Conservation (phyloP, 2,888 invertebrate species). For the Amiota mariae region DNA sequence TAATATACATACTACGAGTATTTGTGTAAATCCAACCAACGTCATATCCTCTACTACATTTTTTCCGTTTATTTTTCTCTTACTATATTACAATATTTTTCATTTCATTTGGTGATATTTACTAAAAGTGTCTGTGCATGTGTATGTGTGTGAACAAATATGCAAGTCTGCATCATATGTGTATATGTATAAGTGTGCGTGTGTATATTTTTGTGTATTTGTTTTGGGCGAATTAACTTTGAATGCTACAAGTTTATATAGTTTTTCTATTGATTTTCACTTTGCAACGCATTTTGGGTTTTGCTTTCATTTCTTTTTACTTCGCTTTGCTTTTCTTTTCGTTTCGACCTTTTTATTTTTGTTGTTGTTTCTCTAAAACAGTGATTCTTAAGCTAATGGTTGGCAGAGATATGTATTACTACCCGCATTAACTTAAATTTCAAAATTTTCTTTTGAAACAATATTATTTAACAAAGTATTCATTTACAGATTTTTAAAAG, state of each 20-base stretch:
- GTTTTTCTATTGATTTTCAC: slow-evolving; percentile 8
- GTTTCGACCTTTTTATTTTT: background rate
- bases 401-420: no score
- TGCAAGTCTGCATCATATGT: background rate
- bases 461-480: no score
- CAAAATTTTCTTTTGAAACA: no score
- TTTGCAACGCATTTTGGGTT: background rate
- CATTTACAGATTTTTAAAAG: no score
- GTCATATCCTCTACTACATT: background rate
- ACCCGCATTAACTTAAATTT: no score
- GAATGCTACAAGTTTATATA: slow-evolving; percentile 12
- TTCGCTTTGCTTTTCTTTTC: background rate
- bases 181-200: background rate
- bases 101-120: background rate
- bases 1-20: no score
- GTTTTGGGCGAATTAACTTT: slow-evolving; percentile 17
- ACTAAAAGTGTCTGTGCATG: background rate
- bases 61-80: background rate
- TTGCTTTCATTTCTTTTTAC: background rate
- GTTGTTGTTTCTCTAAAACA: background rate
- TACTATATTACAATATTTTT: background rate
- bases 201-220: background rate
- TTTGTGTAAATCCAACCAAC: no score
- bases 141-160: background rate
- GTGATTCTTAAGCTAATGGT: background rate